phyloP scores from a whole-genome alignment of 1,140 invertebrate species.

The Rhopalosiphum padi region DNA sequence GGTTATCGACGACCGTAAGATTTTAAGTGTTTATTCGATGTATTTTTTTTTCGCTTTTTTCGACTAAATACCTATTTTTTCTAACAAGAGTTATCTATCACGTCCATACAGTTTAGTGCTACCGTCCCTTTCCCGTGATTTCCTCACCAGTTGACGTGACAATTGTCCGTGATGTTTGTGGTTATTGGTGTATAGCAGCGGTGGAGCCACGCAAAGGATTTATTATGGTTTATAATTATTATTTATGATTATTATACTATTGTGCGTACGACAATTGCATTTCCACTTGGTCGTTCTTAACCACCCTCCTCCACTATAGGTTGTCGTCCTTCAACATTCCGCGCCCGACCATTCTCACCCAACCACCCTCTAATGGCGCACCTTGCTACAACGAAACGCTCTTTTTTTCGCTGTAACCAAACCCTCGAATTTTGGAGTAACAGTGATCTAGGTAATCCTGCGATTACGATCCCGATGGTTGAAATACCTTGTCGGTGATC shows the following conservation, averaged over 20 bases:
- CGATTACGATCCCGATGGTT: not conserved
- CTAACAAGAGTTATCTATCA: not conserved
- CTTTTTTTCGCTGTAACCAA: not conserved
- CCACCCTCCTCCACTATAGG: too few species aligned
- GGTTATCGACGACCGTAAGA: not conserved
- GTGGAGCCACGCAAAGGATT: not conserved
- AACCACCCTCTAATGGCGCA: not conserved
- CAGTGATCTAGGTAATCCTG: not conserved
- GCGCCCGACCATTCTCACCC: not conserved
- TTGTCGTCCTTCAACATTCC: not conserved
- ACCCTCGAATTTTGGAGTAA: not conserved
- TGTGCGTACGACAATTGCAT: not conserved
- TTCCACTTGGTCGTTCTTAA: not conserved
- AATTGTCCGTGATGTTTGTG: not conserved
- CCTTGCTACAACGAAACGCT: not conserved
- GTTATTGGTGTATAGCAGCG: not conserved
- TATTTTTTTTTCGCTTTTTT: not conserved
- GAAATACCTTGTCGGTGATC: not conserved
- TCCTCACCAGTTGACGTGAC: not conserved
- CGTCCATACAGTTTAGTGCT: not conserved
- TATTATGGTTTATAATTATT: not conserved
- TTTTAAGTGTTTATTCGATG: not conserved
- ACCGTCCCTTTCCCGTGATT: not conserved
- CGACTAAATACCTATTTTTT: not conserved
- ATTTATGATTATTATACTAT: not conserved